phyloP scores from a whole-genome alignment of 2,113 vertebrate genomes.

The Harpagus bidentatus region DNA sequence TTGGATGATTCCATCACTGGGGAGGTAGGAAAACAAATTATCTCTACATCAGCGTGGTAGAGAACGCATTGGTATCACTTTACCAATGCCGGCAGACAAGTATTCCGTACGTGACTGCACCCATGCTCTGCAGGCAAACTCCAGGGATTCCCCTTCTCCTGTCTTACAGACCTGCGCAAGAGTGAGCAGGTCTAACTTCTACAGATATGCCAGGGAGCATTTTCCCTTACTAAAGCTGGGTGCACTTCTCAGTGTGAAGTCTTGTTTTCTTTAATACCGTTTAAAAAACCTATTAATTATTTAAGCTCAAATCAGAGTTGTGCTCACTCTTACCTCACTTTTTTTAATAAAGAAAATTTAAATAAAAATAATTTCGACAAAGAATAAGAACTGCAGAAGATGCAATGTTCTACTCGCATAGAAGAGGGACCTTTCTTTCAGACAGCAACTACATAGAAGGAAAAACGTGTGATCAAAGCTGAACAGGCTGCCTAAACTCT shows the following conservation, averaged over 20 bases:
- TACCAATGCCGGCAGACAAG: not conserved
- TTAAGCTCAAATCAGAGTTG: not conserved
- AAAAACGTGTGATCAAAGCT: not conserved
- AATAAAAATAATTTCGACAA: not conserved
- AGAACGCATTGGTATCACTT: not conserved
- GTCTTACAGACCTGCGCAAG: not conserved
- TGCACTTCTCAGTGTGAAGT: not conserved
- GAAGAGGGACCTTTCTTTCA: not conserved
- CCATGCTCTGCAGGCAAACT: not conserved
- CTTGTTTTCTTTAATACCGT: not conserved
- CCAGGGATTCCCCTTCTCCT: not conserved
- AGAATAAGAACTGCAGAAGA: not conserved
- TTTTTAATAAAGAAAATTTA: not conserved
- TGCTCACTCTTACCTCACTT: not conserved
- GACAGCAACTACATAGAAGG: not conserved
- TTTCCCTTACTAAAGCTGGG: not conserved
- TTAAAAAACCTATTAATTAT: not conserved
- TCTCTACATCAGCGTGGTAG: not conserved
- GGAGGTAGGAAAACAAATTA: not conserved
- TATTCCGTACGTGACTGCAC: accelerated
- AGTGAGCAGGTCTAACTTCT: not conserved
- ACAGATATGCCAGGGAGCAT: not conserved
- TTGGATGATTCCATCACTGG: not conserved
- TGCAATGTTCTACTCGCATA: not conserved
- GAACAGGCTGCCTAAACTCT: not conserved